These are phyloP conservation scores for Teinopalpus imperialis DNA, from an alignment of 2,888 invertebrate species.

Conservation along the genomic window DNA sequence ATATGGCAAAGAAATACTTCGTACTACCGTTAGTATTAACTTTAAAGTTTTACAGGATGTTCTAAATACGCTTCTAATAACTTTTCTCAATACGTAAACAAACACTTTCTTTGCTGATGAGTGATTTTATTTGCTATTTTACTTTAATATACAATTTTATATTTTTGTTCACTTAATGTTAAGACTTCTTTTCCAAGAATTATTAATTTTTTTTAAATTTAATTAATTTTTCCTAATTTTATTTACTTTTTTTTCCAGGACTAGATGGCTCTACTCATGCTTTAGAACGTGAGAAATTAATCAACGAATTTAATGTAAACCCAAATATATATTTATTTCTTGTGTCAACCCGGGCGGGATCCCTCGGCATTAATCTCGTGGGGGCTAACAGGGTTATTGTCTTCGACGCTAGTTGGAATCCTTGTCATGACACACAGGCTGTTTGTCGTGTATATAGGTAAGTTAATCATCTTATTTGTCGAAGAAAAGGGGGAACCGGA, in stretches of 20 bases:
- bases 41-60: neutral
- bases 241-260: conserved; percentile 72
- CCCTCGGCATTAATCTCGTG: conserved; percentile 97
- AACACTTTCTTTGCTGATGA: too few species aligned
- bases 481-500: too few species aligned
- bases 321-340: conserved; percentile 94
- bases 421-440: conserved; percentile 98
- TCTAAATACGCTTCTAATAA: neutral
- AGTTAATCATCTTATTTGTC: conserved; percentile 12
- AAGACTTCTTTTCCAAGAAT: too few species aligned
- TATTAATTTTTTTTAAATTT: too few species aligned
- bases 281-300: conserved; percentile 96
- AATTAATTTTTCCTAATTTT: too few species aligned
- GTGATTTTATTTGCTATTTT: too few species aligned
- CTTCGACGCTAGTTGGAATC: conserved; percentile 99
- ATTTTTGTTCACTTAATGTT: too few species aligned
- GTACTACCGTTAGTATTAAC: conserved; percentile 87
- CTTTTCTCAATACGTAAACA: too few species aligned
- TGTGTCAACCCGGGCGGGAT: conserved; percentile 98
- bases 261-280: conserved; percentile 98
- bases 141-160: too few species aligned
- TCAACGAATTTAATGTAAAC: conserved; percentile 97
- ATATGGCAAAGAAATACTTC: conserved; percentile 93
- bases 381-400: conserved; percentile 99
- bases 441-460: conserved; percentile 96